A percentile compares a stretch with the other conserved stretches of the same genome.
These are phyloP conservation scores for Leptinotarsa tumamoca DNA, from an alignment of 2,888 invertebrate genomes.

Conservation along the genomic window DNA sequence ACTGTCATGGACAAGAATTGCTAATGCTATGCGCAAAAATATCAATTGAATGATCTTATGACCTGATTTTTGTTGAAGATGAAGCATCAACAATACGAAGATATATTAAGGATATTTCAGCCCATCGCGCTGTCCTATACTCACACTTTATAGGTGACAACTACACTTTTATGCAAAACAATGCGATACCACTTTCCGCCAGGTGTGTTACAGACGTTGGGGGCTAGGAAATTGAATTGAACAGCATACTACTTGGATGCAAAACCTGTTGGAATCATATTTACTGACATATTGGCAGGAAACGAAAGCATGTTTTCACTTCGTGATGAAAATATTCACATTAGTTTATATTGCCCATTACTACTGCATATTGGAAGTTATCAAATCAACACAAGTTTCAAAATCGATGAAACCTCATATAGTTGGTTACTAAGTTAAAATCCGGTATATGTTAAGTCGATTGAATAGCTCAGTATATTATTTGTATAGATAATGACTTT, in stretches of 20 bases:
- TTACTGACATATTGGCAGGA: too few species aligned
- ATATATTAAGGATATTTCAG: not conserved
- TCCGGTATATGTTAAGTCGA: too few species aligned
- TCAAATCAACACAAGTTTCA: too few species aligned
- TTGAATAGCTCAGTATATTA: too few species aligned
- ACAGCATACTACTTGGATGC: not conserved
- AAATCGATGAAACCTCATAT: too few species aligned
- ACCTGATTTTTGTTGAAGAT: not conserved
- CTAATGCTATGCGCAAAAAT: not conserved
- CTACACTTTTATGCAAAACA: not conserved
- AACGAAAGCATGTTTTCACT: too few species aligned
- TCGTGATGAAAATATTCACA: too few species aligned
- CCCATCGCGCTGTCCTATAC: not conserved
- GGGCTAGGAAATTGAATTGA: not conserved
- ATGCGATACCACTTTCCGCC: not conserved
- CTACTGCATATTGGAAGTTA: too few species aligned
- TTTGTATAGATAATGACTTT: too few species aligned
- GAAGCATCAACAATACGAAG: not conserved
- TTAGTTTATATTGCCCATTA: too few species aligned
- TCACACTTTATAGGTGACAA: not conserved
- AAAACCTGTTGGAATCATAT: not conserved
- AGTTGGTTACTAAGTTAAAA: too few species aligned
- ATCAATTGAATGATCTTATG: not conserved
- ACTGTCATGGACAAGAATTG: not conserved
- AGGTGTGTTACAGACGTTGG: not conserved